Base-by-base conservation (phyloP, 2,888 invertebrate genomes). In the Halictus quadricinctus region DNA sequence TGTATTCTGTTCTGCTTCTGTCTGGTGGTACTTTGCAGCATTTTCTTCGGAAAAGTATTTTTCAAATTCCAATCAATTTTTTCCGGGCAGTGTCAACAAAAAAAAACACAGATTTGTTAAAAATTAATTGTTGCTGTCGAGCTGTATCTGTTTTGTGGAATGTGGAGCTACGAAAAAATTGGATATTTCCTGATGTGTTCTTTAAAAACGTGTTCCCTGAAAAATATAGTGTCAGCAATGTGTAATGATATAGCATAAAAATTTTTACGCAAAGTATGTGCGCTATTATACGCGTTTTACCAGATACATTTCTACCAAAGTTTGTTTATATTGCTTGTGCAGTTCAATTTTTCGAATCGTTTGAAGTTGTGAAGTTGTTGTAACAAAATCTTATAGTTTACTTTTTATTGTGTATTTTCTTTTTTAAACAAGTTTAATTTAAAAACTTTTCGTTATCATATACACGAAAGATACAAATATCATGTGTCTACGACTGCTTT, bases 401-500 rank as follows among this genome's bases (percentile, higher is more conserved):
- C 21, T 36, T 54, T 29, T 70, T 69, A 72, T 83, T 50, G 48
- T 50, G 46, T 13, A 36, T 46, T 72, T 76, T 36, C 4, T 36
- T 43, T 2, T 72, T 25, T 15, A n/a, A 21, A 70, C 18, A 48
- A 73, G 29, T 46, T 72, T 43, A 72, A 75, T 46, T 69, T 60
- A 6, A 46, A 72, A 77, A 64, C 54, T 76, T 13, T 75, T 69
- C 48, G 41, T 43, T 69, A 77, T 25, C 73, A 15, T 66, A 25
- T 72, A 72, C 43, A 48, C 13, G 78, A 73, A 80, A 72, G 21
- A 85, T 72, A 80, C 69, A 84, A 81, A 50, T 95, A 95, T 92
- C 93, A 94, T 95, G 93, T 95, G 95, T 90, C 95, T 95, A 80
- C 95, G 95, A 91, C 93, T 95, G 87, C 95, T 95, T 91, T 96